Conservation (phyloP, 2,113 vertebrate genomes). For the Callipepla californica region DNA sequence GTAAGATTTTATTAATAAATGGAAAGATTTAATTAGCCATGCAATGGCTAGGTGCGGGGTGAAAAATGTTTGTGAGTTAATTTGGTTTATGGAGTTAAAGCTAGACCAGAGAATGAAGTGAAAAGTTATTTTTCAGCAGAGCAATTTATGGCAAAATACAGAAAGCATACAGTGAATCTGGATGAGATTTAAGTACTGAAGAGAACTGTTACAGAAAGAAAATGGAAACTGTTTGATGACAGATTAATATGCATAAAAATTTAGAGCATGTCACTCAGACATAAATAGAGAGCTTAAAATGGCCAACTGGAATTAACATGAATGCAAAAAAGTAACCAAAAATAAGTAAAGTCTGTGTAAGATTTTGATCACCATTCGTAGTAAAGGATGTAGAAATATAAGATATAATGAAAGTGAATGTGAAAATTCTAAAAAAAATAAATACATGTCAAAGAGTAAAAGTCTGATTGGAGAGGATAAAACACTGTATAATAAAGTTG, state of each 20-base stretch:
- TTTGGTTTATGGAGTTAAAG: neutral
- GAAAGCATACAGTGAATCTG: slow-evolving; percentile 23
- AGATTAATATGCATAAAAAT: slow-evolving; percentile 50
- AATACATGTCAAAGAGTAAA: slow-evolving; percentile 46
- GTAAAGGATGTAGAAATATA: neutral
- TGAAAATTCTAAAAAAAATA: slow-evolving; percentile 10
- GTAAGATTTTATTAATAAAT: neutral
- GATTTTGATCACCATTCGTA: slow-evolving; percentile 16
- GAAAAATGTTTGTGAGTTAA: neutral
- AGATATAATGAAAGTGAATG: neutral
- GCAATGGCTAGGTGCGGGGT: neutral
- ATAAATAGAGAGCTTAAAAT: slow-evolving; percentile 44
- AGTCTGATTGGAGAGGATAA: neutral
- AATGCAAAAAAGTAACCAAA: slow-evolving; percentile 43
- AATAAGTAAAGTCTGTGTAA: neutral
- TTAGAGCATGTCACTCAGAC: neutral
- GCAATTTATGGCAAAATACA: slow-evolving; percentile 51
- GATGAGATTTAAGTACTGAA: slow-evolving; percentile 39
- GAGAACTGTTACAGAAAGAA: slow-evolving; percentile 22
- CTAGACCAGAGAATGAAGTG: neutral
- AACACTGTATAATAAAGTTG: slow-evolving; percentile 42
- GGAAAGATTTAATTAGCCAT: neutral
- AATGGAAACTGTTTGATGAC: slow-evolving; percentile 34
- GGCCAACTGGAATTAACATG: neutral
- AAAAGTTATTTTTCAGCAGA: slow-evolving; percentile 59